Base-by-base conservation (phyloP, 2,888 invertebrate genomes). In the Eupithecia tripunctaria region DNA sequence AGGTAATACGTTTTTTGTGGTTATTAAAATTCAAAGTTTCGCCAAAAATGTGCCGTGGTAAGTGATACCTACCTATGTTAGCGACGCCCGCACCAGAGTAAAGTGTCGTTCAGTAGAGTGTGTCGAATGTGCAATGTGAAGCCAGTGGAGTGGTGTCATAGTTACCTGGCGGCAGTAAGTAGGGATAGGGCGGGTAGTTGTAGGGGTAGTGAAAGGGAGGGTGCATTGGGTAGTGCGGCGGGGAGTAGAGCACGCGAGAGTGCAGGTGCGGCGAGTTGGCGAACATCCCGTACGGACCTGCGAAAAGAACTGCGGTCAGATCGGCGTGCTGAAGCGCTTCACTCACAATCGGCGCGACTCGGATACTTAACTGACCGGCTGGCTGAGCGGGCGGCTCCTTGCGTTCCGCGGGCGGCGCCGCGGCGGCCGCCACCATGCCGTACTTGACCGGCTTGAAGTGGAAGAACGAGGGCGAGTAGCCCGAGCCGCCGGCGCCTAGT, bases 401-500 rank as follows among this genome's bases (percentile, higher is more conserved):
- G 92, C 91, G 95, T 91, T 91, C 94, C 56, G 66, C 62, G 78
- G 89, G 91, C 85, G 88, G 91, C 82, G 85, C 91, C 84, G 90
- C 94, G 85, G 84, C 86, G 36, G 90, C 89, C 78, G 82, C 85
- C 91, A 96, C 96, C 85, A 96, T 95, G 79, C 96, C 96, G 86
- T 97, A 97, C 87, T 97, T 97, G 79, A 97, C 96, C 63, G 98
- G 98, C 90, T 98, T 98, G 92, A 98, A 98, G 94, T 98, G 98
- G 90, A 98, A 98, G 93, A 98, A 98, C 18, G 98, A 98, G 8
- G 98, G 98, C 72, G 98, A 98, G 90, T 98, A 98, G 74, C 97
- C 97, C 66, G 97, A 97, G 70, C 96, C 97, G 75, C 96, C 95
- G 76, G 96, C 95, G 86, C 97, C 96, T 81, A 97, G 91, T 68